Conservation (phyloP, 2,888 invertebrate genomes). For the Teleiodes luculella region DNA sequence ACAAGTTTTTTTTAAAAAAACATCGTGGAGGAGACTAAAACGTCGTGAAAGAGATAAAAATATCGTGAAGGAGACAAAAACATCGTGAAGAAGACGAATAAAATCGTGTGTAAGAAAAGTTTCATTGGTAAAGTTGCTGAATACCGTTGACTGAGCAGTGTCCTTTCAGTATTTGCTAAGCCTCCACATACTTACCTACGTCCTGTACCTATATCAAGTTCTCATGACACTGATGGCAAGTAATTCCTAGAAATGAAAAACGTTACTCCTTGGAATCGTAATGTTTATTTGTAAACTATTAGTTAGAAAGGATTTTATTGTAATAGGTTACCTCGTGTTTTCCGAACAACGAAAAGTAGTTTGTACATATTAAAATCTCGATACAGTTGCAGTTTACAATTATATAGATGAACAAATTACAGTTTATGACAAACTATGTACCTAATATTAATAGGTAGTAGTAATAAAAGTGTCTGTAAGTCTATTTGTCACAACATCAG, state of each 20-base stretch:
- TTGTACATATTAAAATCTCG: constrained; percentile 4
- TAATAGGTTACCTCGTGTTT: constrained; percentile 14
- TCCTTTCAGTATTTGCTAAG: too few species aligned
- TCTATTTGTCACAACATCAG: constrained; percentile 10
- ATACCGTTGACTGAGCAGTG: too few species aligned
- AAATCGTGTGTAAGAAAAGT: too few species aligned
- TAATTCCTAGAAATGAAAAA: constrained; percentile 11
- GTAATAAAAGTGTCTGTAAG: constrained; percentile 1
- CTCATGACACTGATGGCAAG: too few species aligned
- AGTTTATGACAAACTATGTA: neutral
- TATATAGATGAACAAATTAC: neutral
- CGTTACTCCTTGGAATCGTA: constrained; percentile 20
- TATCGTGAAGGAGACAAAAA: too few species aligned
- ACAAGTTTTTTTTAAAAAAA: too few species aligned
- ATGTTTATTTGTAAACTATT: constrained; percentile 16
- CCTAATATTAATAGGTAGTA: neutral
- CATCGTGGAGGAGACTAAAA: too few species aligned
- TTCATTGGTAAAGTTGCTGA: too few species aligned
- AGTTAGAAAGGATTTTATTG: constrained; percentile 16
- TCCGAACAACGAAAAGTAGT: constrained; percentile 14
- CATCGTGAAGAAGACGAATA: too few species aligned
- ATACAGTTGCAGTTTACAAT: neutral
- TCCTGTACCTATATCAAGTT: too few species aligned
- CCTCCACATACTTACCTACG: too few species aligned
- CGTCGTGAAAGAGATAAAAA: too few species aligned